A percentile compares a stretch with the other conserved stretches of the same genome.
phyloP scores from a whole-genome alignment of 2,797 vertebrate genomes.

The Cyprinodon diabolis region DNA sequence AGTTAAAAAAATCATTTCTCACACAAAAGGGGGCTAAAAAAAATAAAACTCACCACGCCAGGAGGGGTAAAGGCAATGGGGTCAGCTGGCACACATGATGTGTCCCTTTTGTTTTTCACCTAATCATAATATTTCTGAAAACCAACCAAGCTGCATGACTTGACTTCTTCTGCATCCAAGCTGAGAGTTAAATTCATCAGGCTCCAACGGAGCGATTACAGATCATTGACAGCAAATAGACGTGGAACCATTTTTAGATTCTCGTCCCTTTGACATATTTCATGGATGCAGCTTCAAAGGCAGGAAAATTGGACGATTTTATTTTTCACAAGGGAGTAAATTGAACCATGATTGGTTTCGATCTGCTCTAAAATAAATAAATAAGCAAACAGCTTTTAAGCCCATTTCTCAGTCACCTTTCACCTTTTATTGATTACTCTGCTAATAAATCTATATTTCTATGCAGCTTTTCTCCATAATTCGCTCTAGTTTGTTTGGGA shows the following conservation, averaged over 20 bases:
- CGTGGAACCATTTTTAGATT: not conserved
- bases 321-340: not conserved
- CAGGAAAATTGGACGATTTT: not conserved
- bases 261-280: not conserved
- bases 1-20: too few species aligned
- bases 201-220: constrained; percentile 1
- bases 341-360: not conserved
- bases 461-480: not conserved
- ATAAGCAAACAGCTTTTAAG: not conserved
- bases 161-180: not conserved
- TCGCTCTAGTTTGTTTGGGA: not conserved
- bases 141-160: not conserved
- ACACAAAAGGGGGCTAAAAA: too few species aligned
- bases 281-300: not conserved
- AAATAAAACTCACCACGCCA: not conserved
- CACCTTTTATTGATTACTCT: not conserved
- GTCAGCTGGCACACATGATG: too few species aligned
- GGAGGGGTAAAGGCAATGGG: too few species aligned
- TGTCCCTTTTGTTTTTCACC: too few species aligned
- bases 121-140: not conserved
- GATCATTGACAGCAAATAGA: not conserved
- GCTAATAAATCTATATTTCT: not conserved
- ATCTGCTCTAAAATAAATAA: not conserved
- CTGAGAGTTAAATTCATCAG: not conserved
- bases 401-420: not conserved